Percentiles rank a stretch among this genome's conserved stretches.
These are phyloP conservation scores for Eulacestoma nigropectus DNA, from an alignment of 2,113 vertebrate species.

Conservation along the genomic window DNA sequence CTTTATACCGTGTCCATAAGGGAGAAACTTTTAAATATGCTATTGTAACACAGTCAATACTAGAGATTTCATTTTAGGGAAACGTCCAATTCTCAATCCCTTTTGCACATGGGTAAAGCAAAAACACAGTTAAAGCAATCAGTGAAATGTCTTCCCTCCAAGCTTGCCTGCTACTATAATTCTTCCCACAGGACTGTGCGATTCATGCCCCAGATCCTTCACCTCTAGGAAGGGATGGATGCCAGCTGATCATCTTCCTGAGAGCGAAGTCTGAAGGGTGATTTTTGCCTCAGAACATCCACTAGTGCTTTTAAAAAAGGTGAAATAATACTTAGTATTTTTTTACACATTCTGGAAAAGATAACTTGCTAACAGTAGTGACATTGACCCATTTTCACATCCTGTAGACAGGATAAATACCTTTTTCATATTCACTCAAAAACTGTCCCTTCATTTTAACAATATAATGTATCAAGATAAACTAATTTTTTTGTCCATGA, in stretches of 20 bases:
- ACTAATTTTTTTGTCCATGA: not conserved
- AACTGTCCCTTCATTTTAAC: not conserved
- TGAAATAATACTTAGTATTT: not conserved
- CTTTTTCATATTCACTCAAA: not conserved
- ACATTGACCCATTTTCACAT: not conserved
- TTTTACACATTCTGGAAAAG: not conserved
- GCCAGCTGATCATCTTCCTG: not conserved
- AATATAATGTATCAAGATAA: not conserved
- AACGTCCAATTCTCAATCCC: not conserved
- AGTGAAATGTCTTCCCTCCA: not conserved
- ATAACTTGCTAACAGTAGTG: not conserved
- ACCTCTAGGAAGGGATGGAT: not conserved
- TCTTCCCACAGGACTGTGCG: not conserved
- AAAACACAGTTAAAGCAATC: not conserved
- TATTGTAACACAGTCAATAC: not conserved
- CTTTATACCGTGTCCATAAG: not conserved
- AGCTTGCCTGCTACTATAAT: not conserved
- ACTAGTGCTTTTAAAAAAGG: not conserved
- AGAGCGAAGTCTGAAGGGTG: not conserved
- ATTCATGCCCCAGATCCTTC: not conserved
- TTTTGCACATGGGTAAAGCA: not conserved
- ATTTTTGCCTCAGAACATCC: not conserved
- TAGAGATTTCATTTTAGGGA: not conserved
- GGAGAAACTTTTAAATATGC: not conserved
- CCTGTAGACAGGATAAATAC: not conserved